Conservation (phyloP, 2,888 invertebrate species). For the Morpho helenor region DNA sequence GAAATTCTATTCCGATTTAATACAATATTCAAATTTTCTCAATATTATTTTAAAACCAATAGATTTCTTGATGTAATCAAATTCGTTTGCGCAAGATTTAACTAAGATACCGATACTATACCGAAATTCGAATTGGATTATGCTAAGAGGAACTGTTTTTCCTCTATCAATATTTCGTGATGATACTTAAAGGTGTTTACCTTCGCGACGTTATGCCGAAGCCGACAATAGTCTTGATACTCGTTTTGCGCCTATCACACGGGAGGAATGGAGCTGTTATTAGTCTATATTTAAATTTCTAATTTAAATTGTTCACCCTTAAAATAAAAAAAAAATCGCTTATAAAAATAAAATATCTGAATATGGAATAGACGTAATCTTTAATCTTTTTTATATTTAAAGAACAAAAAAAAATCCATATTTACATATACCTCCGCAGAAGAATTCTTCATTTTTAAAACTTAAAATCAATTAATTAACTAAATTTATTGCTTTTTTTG, state of each 20-base stretch:
- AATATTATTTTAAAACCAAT: not conserved
- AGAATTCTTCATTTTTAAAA: no score
- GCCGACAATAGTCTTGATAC: constrained; percentile 43
- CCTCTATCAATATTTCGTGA: constrained; percentile 38
- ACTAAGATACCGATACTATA: constrained; percentile 12
- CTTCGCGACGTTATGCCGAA: constrained; percentile 36
- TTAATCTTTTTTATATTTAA: no score
- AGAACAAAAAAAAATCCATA: no score
- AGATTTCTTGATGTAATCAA: constrained; percentile 1
- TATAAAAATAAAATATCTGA: no score
- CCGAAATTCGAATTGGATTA: constrained; percentile 32
- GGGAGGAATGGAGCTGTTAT: constrained; percentile 31
- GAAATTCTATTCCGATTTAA: no score
- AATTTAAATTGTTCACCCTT: not conserved
- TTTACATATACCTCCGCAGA: no score
- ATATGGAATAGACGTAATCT: no score
- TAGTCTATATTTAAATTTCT: not conserved
- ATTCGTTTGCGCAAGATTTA: constrained; percentile 8
- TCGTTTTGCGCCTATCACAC: constrained; percentile 29
- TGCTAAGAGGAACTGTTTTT: constrained; percentile 36
- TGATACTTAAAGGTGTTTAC: constrained; percentile 44
- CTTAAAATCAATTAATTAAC: no score
- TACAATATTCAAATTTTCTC: not conserved
- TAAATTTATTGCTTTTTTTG: no score
- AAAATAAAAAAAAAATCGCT: no score